Percentiles rank a stretch among this genome's conserved stretches.
Conservation (phyloP, 2,888 invertebrate genomes). For the Stegophylla sp. region DNA sequence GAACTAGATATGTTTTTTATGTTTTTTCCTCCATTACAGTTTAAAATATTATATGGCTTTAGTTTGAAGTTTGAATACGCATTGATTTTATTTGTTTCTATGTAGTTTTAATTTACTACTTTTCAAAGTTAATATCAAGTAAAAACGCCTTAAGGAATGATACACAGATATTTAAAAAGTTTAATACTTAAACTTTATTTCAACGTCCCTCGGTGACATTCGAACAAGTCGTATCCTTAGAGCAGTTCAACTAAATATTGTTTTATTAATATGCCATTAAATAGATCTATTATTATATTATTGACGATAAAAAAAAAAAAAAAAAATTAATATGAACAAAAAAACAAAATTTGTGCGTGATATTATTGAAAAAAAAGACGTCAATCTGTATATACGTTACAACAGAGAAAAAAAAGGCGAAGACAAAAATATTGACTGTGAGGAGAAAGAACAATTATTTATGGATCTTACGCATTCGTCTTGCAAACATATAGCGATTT, state of each 20-base stretch:
- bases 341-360: neutral
- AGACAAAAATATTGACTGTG: neutral
- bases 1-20: no score
- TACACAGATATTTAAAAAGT: neutral
- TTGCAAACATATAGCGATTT: neutral
- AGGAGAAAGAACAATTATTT: neutral
- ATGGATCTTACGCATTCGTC: neutral
- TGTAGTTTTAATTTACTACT: no score
- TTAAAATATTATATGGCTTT: neutral
- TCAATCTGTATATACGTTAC: no score
- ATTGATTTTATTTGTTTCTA: no score
- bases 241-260: neutral
- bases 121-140: neutral
- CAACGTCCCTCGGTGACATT: neutral
- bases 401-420: no score
- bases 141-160: neutral
- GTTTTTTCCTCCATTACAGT: neutral
- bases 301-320: no score
- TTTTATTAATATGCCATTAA: neutral
- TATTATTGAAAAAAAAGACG: neutral
- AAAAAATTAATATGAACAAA: no score
- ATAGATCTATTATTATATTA: neutral
- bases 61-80: no score
- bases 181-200: conserved; percentile 1
- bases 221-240: neutral